Percentiles rank a stretch among this genome's conserved stretches.
Evolutionary conservation across 1,140 invertebrate genomes (phyloP).

Genomic region (Drosophila kepulauana): DNA sequence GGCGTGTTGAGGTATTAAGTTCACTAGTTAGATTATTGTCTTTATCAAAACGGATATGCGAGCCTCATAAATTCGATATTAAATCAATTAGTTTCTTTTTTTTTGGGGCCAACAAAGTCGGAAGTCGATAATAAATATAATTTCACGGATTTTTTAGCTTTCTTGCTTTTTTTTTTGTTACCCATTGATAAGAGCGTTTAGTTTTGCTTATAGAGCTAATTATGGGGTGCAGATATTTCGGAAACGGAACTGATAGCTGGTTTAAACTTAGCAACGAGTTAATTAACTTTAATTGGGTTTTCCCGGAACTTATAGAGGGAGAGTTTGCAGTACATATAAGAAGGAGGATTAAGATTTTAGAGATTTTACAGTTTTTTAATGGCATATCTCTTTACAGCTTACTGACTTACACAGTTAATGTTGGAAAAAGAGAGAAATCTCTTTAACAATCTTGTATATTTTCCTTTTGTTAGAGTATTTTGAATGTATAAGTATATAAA

Average conservation of each 20-base stretch:
- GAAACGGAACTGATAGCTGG: conserved; percentile 2
- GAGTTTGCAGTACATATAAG: no score
- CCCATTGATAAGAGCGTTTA: not conserved
- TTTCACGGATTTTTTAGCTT: not conserved
- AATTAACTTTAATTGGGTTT: not conserved
- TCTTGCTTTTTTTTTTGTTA: not conserved
- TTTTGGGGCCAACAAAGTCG: not conserved
- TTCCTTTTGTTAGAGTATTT: no score
- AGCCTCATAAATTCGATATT: not conserved
- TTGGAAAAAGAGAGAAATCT: no score
- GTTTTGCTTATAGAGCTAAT: not conserved
- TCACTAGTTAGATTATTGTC: not conserved
- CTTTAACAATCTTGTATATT: no score
- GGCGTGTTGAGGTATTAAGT: conserved; percentile 16
- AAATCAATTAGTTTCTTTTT: not conserved
- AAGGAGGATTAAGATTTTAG: not conserved
- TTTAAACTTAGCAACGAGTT: not conserved
- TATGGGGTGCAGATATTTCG: not conserved
- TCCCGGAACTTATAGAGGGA: no score
- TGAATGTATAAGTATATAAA: no score
- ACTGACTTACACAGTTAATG: no score
- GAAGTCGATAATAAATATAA: conserved; percentile 20
- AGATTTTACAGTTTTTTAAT: not conserved
- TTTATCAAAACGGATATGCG: conserved; percentile 6
- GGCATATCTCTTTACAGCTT: no score